Percentiles rank a stretch among this genome's conserved stretches.
phyloP scores from a whole-genome alignment of 2,888 invertebrate genomes.

The Caenorhabditis becei region DNA sequence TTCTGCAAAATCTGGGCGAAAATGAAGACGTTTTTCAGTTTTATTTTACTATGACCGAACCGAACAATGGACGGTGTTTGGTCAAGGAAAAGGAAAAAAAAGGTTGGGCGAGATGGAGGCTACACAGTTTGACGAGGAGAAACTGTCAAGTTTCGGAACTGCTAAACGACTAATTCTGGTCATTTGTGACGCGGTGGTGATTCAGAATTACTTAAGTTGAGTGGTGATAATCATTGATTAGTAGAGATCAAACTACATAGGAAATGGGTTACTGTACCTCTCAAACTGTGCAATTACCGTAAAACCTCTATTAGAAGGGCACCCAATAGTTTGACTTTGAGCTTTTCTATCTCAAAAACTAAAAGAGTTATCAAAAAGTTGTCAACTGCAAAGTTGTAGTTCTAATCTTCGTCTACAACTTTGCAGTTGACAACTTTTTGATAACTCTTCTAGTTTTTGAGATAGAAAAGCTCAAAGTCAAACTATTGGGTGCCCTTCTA shows the following conservation, averaged over 20 bases:
- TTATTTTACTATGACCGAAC: too few species aligned
- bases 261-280: neutral
- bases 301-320: too few species aligned
- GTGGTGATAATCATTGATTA: neutral
- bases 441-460: neutral
- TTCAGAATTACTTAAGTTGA: neutral
- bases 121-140: neutral
- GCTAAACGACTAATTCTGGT: too few species aligned
- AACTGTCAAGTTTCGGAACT: neutral
- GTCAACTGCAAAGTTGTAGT: slow-evolving; percentile 10
- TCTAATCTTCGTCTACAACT: neutral
- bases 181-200: too few species aligned
- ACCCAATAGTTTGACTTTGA: too few species aligned
- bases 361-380: neutral
- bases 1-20: too few species aligned
- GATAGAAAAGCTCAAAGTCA: neutral
- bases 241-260: neutral
- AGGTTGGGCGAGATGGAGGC: too few species aligned
- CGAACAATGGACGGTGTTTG: too few species aligned
- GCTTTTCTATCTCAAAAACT: slow-evolving; percentile 5
- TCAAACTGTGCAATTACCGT: too few species aligned
- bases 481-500: too few species aligned
- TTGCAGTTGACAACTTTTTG: neutral
- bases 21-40: too few species aligned
- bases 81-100: too few species aligned